phyloP scores from a whole-genome alignment of 1,140 invertebrate genomes.

The Drosophila ambigua region DNA sequence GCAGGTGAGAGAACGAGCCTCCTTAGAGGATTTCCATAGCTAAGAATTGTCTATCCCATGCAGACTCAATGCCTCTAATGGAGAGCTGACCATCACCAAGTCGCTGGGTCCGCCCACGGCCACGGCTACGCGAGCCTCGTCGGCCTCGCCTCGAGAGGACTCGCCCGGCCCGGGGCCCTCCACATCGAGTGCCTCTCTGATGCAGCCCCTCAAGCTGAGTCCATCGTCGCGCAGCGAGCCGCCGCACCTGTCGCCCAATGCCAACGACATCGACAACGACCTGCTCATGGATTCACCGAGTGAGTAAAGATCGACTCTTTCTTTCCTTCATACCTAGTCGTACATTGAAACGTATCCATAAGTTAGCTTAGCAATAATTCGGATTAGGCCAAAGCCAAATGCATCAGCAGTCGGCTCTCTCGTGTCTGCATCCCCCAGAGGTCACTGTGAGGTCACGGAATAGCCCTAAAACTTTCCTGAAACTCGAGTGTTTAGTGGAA shows the following conservation, averaged over 20 bases:
- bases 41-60: neutral
- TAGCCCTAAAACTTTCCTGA: slow-evolving; percentile 23
- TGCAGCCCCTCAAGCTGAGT: slow-evolving; percentile 77
- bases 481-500: slow-evolving; percentile 34
- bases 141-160: slow-evolving; percentile 84
- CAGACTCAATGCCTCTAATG: slow-evolving; percentile 89
- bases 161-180: slow-evolving; percentile 75
- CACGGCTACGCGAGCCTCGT: slow-evolving; percentile 85
- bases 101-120: slow-evolving; percentile 86
- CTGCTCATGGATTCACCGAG: slow-evolving; percentile 92
- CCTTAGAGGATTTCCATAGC: neutral
- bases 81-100: slow-evolving; percentile 92
- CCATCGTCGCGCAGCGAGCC: slow-evolving; percentile 68
- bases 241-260: slow-evolving; percentile 84
- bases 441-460: neutral
- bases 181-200: slow-evolving; percentile 56
- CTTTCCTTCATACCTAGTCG: slow-evolving; percentile 3
- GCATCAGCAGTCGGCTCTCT: neutral
- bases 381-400: slow-evolving; percentile 1
- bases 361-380: slow-evolving; percentile 51
- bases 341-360: slow-evolving; percentile 5
- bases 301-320: slow-evolving; percentile 86
- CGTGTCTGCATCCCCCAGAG: slow-evolving; percentile 26
- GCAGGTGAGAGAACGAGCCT: slow-evolving; percentile 60
- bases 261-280: slow-evolving; percentile 87